These are phyloP conservation scores for Campaea margaritaria DNA, from an alignment of 2,888 invertebrate genomes.

Conservation along the genomic window DNA sequence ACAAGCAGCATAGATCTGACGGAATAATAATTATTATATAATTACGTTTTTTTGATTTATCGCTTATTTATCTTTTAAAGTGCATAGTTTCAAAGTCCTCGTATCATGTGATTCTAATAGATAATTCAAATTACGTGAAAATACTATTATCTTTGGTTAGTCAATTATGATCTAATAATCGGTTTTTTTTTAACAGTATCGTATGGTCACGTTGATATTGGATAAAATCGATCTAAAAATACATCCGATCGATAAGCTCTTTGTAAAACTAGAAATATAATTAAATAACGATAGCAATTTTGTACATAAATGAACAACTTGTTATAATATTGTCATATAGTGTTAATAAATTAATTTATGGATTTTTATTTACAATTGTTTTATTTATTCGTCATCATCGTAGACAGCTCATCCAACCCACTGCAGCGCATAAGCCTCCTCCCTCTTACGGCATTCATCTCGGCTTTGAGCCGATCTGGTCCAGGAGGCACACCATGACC, in stretches of 20 bases:
- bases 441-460: no score
- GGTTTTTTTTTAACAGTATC: neutral
- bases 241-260: constrained; percentile 15
- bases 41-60: no score
- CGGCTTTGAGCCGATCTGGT: no score
- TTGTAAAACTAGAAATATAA: constrained; percentile 38
- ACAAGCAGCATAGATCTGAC: neutral
- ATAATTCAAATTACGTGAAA: neutral
- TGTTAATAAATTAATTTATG: constrained; percentile 84
- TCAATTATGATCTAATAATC: neutral
- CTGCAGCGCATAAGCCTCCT: no score
- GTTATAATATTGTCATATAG: constrained; percentile 82
- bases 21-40: neutral
- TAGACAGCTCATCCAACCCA: no score
- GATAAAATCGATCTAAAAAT: neutral
- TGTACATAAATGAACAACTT: constrained; percentile 78
- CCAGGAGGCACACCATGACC: no score
- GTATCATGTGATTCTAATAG: neutral
- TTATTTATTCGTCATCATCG: no score
- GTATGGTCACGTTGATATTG: neutral
- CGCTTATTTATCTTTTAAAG: neutral
- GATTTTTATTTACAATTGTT: constrained; percentile 67
- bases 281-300: constrained; percentile 50
- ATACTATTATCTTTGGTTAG: no score
- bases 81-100: neutral